These are phyloP conservation scores for Myotis davidii DNA, from an alignment of 2,113 vertebrate genomes.

Conservation along the genomic window DNA sequence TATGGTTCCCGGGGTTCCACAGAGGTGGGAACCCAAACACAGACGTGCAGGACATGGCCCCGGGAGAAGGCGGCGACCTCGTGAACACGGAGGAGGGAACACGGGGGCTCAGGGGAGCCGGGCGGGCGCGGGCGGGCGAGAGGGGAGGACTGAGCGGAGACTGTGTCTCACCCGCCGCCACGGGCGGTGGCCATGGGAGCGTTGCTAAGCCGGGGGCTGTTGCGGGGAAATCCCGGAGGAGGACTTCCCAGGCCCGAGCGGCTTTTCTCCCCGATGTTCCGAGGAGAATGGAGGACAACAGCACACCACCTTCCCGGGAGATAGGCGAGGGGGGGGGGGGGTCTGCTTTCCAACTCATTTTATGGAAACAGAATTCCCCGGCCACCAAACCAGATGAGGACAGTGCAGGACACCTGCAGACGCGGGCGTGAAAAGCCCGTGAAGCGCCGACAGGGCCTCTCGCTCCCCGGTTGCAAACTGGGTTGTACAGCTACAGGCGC, in stretches of 20 bases:
- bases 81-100: background rate
- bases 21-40: background rate
- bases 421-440: accelerated
- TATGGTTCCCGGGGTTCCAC: background rate
- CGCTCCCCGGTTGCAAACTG: background rate
- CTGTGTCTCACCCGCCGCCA: too few species aligned
- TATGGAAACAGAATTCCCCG: too few species aligned
- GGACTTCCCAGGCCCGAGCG: accelerated
- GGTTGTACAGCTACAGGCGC: background rate
- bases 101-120: too few species aligned
- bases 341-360: background rate
- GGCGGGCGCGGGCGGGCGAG: too few species aligned
- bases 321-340: too few species aligned
- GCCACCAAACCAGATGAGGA: background rate
- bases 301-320: background rate
- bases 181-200: background rate
- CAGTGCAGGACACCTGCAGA: too few species aligned
- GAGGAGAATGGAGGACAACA: accelerated
- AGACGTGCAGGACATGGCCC: accelerated
- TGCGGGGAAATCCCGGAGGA: background rate
- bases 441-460: too few species aligned
- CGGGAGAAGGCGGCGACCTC: background rate
- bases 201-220: accelerated
- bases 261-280: too few species aligned
- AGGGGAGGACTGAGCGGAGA: too few species aligned